A percentile compares a stretch with the other conserved stretches of the same genome.
Conservation (phyloP, 2,113 vertebrate species). For the Mandrillus leucophaeus region DNA sequence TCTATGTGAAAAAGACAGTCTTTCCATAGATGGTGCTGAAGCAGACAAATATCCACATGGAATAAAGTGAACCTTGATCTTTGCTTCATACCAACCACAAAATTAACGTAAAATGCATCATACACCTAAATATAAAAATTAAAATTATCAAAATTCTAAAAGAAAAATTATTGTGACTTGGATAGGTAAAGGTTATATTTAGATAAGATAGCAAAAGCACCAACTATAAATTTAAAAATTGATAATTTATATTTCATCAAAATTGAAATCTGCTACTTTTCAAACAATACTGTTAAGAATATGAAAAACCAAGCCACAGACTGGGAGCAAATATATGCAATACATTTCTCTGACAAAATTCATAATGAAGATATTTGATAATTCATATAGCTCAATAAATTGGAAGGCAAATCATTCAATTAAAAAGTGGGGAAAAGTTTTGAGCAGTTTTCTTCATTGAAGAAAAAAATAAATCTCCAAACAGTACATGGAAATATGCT, state of each 20-base stretch:
- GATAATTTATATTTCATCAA: not conserved
- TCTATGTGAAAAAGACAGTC: not conserved
- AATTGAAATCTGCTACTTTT: slow-evolving; percentile 20
- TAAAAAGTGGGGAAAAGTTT: not conserved
- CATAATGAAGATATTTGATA: not conserved
- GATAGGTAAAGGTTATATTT: not conserved
- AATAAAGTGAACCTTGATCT: not conserved
- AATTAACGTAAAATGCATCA: not conserved
- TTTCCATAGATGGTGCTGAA: not conserved
- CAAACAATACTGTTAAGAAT: not conserved
- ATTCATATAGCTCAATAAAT: not conserved
- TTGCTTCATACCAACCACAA: not conserved
- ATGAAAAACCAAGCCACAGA: not conserved
- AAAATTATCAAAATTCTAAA: not conserved
- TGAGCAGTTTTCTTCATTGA: not conserved
- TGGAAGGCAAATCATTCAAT: not conserved
- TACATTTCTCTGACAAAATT: not conserved
- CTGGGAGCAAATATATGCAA: not conserved
- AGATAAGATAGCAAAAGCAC: not conserved
- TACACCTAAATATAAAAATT: not conserved
- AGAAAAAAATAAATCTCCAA: not conserved
- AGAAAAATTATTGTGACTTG: not conserved
- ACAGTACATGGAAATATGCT: not conserved
- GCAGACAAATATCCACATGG: not conserved
- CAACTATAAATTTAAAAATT: not conserved